Evolutionary conservation across 2,113 vertebrate species (phyloP).

Genomic region (zebrafish (Danio rerio)): DNA sequence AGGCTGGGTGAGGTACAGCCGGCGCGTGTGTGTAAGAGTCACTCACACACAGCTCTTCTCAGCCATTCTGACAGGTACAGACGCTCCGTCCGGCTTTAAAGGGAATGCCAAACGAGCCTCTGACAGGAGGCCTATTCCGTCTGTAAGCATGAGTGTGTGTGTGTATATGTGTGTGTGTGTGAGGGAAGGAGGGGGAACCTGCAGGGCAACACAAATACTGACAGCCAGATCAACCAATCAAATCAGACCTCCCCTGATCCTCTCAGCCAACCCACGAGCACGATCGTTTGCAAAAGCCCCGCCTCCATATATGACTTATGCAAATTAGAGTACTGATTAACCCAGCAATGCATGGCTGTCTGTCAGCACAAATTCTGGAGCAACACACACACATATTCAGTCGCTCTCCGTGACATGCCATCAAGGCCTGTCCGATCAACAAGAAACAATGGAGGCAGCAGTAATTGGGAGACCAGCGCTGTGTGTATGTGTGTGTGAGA

Average conservation of each 20-base stretch:
- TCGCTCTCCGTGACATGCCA: constrained; percentile 7
- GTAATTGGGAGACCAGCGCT: constrained; percentile 31
- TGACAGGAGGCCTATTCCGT: constrained; percentile 58
- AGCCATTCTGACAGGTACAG: constrained; percentile 61
- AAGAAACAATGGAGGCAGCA: constrained; percentile 36
- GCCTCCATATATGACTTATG: constrained; percentile 25
- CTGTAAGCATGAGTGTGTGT: constrained; percentile 12
- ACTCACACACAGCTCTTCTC: constrained; percentile 53
- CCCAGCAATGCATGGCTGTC: constrained; percentile 11
- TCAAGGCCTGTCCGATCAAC: constrained; percentile 34
- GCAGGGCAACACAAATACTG: constrained; percentile 60
- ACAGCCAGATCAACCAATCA: constrained; percentile 60
- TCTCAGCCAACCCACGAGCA: constrained; percentile 7
- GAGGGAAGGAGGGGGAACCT: constrained; percentile 57
- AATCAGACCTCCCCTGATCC: constrained; percentile 37
- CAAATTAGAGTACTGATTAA: constrained; percentile 43
- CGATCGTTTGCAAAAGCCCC: neutral
- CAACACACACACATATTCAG: neutral
- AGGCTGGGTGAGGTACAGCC: constrained; percentile 53
- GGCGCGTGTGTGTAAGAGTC: constrained; percentile 42
- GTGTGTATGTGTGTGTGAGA: constrained; percentile 36
- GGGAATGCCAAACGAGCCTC: constrained; percentile 58
- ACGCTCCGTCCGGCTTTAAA: constrained; percentile 60
- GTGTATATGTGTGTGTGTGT: constrained; percentile 40
- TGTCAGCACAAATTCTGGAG: constrained; percentile 5